phyloP scores from a whole-genome alignment of 2,888 invertebrate species.

The Eledone cirrhosa region DNA sequence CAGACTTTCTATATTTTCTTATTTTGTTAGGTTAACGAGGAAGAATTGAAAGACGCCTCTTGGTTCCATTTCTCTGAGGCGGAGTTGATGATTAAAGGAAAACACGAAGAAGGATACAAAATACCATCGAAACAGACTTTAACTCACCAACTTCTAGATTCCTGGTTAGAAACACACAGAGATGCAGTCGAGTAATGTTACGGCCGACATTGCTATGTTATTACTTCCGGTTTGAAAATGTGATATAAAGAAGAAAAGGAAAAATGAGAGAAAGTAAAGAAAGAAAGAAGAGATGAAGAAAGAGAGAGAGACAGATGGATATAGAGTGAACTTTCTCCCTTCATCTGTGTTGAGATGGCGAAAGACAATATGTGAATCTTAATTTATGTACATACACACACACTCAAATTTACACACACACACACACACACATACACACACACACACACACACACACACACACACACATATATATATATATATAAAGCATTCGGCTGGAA shows the following conservation, averaged over 20 bases:
- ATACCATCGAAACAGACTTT: constrained; percentile 69
- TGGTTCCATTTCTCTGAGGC: constrained; percentile 69
- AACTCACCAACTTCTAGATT: constrained; percentile 68
- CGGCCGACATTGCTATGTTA: neutral
- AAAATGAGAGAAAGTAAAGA: too few species aligned
- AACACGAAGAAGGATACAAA: constrained; percentile 63
- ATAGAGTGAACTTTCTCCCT: neutral
- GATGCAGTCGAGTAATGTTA: neutral
- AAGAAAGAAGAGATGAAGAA: too few species aligned
- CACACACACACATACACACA: neutral
- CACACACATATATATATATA: neutral
- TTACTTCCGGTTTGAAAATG: neutral
- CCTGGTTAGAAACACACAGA: constrained; percentile 60
- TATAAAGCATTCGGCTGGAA: neutral
- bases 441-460: neutral
- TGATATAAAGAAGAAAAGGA: neutral
- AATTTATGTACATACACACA: neutral
- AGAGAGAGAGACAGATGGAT: neutral
- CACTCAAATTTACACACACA: neutral
- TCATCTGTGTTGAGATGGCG: neutral
- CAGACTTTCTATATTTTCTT: neutral
- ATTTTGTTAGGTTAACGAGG: constrained; percentile 65
- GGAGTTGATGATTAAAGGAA: constrained; percentile 60
- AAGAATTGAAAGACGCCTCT: constrained; percentile 69
- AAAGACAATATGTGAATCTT: too few species aligned